Percentiles rank a stretch among this genome's conserved stretches.
These are phyloP conservation scores for Macaca nemestrina DNA, from an alignment of 2,113 vertebrate genomes.

Conservation along the genomic window DNA sequence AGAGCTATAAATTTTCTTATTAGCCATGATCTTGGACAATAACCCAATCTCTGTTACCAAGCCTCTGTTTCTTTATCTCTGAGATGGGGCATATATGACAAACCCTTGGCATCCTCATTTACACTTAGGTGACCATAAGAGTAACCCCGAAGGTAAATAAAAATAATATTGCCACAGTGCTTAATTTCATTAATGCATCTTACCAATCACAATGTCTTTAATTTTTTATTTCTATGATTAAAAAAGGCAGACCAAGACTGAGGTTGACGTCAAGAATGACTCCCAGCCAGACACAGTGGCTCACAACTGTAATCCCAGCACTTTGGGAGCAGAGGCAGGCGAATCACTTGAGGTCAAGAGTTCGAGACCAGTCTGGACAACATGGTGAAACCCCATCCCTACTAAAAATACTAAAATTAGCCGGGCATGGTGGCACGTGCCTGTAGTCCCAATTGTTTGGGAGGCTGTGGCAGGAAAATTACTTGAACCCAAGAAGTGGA, in stretches of 20 bases:
- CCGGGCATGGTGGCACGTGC: too few relatives aligned
- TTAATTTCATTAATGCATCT: not conserved
- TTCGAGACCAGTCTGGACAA: too few relatives aligned
- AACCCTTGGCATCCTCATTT: not conserved
- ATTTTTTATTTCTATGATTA: not conserved
- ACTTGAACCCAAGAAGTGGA: too few relatives aligned
- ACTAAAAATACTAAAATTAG: too few relatives aligned
- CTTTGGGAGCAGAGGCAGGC: too few relatives aligned
- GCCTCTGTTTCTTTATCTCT: not conserved
- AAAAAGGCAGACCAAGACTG: not conserved
- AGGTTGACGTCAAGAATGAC: not conserved
- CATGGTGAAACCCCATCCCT: too few relatives aligned
- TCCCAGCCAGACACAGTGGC: not conserved
- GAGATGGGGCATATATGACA: not conserved
- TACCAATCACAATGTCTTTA: not conserved
- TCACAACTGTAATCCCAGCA: too few relatives aligned
- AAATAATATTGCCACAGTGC: not conserved
- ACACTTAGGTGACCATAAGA: not conserved
- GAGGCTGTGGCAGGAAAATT: too few relatives aligned
- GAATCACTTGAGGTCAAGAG: too few relatives aligned
- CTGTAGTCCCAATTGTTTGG: too few relatives aligned
- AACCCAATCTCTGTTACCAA: not conserved
- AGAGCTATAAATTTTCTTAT: not conserved
- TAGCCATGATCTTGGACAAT: not conserved
- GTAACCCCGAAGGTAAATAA: not conserved